Percentiles rank a stretch among this genome's conserved stretches.
Conservation (phyloP, 2,797 vertebrate species). For the Amphiprion clarkii region DNA sequence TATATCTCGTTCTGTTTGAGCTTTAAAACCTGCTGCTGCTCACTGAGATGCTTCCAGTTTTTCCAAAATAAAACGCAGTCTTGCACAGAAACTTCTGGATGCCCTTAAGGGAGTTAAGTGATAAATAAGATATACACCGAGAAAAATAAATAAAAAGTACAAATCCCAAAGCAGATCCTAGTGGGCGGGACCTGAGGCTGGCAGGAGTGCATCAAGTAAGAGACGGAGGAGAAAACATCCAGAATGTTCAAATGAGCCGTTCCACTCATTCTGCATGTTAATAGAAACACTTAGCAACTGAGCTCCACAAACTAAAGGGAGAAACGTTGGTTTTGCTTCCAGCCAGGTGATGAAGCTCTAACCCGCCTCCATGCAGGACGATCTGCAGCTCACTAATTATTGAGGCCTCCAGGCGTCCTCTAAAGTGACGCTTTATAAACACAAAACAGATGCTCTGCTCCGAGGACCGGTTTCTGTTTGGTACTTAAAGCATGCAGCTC, state of each 20-base stretch:
- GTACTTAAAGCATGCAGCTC: constrained; percentile 49
- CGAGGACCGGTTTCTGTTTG: constrained; percentile 44
- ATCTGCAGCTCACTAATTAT: constrained; percentile 56
- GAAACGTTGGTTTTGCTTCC: constrained; percentile 31
- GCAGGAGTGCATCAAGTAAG: constrained; percentile 36
- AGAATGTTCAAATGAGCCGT: too few species aligned
- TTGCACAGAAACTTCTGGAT: constrained; percentile 19
- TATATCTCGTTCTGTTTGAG: neutral
- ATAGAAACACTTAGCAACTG: too few species aligned
- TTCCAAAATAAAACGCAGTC: neutral
- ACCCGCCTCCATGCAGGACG: constrained; percentile 41
- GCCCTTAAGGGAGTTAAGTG: constrained; percentile 16
- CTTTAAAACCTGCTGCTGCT: constrained; percentile 3
- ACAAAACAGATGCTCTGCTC: constrained; percentile 66
- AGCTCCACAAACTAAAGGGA: neutral
- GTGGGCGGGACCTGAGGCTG: constrained; percentile 22
- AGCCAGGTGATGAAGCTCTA: constrained; percentile 41
- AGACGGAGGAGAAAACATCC: constrained; percentile 12
- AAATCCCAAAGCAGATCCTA: constrained; percentile 37
- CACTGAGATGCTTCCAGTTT: constrained; percentile 11
- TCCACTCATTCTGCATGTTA: too few species aligned
- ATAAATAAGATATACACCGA: constrained; percentile 33
- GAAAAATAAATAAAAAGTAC: neutral
- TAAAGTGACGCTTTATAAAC: constrained; percentile 63
- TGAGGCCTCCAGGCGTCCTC: constrained; percentile 56